Conservation (phyloP, 2,888 invertebrate genomes). For the Drosophila basisetae region DNA sequence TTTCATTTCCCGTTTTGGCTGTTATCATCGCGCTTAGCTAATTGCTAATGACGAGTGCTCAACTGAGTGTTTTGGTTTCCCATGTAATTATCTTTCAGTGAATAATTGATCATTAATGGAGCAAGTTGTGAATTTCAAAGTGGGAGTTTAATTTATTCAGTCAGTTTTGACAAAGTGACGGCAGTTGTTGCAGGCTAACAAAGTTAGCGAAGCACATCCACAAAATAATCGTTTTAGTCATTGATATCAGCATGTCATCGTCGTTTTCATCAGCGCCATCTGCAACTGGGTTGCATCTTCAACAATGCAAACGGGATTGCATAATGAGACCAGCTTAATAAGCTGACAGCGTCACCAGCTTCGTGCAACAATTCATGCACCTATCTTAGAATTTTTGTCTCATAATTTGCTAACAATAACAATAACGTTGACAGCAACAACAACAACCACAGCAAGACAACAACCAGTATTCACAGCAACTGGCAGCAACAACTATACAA, state of each 20-base stretch:
- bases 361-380: constrained; percentile 76
- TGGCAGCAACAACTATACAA: constrained; percentile 44
- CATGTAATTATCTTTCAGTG: constrained; percentile 15
- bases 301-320: constrained; percentile 74
- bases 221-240: background rate
- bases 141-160: background rate
- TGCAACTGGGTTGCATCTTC: constrained; percentile 27
- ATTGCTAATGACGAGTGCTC: constrained; percentile 28
- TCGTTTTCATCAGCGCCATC: constrained; percentile 6
- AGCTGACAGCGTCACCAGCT: constrained; percentile 59
- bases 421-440: constrained; percentile 14
- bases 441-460: constrained; percentile 30
- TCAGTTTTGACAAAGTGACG: background rate
- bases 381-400: constrained; percentile 76
- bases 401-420: constrained; percentile 55
- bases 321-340: constrained; percentile 67
- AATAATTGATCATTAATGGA: background rate
- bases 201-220: constrained; percentile 18
- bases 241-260: constrained; percentile 9
- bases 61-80: background rate
- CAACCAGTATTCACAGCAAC: constrained; percentile 4
- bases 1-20: background rate
- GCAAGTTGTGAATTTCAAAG: background rate
- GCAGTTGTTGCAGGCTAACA: background rate
- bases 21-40: constrained; percentile 16